phyloP scores from a whole-genome alignment of 2,113 vertebrate species.

The Ramphastos sulfuratus region DNA sequence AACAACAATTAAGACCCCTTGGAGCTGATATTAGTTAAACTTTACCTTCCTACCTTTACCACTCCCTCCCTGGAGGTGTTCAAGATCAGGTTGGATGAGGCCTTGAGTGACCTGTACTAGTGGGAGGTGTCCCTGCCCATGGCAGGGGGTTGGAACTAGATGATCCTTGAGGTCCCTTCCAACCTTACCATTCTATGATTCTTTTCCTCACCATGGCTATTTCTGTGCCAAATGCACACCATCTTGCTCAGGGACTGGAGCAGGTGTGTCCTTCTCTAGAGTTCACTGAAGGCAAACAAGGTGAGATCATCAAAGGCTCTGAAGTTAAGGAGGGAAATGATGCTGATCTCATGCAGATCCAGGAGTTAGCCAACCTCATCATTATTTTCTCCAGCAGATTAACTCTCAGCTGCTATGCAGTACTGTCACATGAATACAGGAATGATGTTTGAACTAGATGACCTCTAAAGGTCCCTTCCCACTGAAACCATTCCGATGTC shows the following conservation, averaged over 20 bases:
- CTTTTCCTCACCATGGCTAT: neutral
- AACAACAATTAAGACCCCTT: neutral
- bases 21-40: constrained; percentile 29
- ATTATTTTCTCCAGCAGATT: neutral
- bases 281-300: neutral
- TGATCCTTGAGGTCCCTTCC: too few relatives aligned
- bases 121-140: too few relatives aligned
- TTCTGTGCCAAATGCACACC: neutral
- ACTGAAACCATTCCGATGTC: neutral
- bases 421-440: neutral
- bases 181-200: too few relatives aligned
- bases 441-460: neutral
- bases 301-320: neutral
- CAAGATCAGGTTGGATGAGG: too few relatives aligned
- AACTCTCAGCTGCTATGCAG: neutral
- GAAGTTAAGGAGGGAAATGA: neutral
- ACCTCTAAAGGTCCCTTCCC: neutral
- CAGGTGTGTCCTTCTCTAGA: neutral
- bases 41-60: neutral
- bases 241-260: neutral
- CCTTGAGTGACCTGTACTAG: too few relatives aligned
- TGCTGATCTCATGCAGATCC: neutral
- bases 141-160: too few relatives aligned
- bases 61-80: too few relatives aligned
- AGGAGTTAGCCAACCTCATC: neutral